Base-by-base conservation (phyloP, 2,888 invertebrate genomes). In the Shargacucullia verbasci region DNA sequence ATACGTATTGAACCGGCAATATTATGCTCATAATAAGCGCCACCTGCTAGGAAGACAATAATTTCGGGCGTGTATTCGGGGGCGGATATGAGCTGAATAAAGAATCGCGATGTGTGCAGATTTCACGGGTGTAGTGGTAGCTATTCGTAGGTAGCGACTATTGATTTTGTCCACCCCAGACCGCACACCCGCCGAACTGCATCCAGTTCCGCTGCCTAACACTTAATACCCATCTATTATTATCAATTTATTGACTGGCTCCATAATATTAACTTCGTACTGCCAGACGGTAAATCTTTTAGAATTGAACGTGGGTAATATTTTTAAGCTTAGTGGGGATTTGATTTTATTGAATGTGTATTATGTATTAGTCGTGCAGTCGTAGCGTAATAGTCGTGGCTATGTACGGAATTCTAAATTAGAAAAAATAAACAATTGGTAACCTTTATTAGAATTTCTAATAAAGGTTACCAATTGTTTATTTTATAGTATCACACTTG, bases 161-260 rank as follows among this genome's bases (percentile, higher is more conserved):
- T 94, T 91, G 93, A 94, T 94, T 93, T 93, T 92, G 90, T 91
- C 89, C 93, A 90, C 93, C 92, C 92, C 92, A 86, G 86, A 86
- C 85, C 88, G 82, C 80, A 81, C 83, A 76, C 82, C 81, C 84
- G 80, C 84, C 84, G 83, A 89, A 88, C 83, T 90, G 87, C 88
- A 88, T 80, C 80, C 80, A 78, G 74, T 79, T 78, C 76, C 81
- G 78, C 79, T 75, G 79, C 79, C 78, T 83, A 81, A 81, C 72
- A 81, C 79, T 85, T 87, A 85, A 86, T 85, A 82, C 81, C 77
- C 76, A 80, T 85, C 84, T 87, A 86, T 86, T 90, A 86, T 87
- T 88, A 87, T 83, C 84, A 87, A 85, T 88, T 87, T 88, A 90
- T 87, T 83, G 84, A 86, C 81, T 80, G 70, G 70, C 76, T 68